phyloP scores from a whole-genome alignment of 2,113 vertebrate species.

The Engystomops pustulosus region DNA sequence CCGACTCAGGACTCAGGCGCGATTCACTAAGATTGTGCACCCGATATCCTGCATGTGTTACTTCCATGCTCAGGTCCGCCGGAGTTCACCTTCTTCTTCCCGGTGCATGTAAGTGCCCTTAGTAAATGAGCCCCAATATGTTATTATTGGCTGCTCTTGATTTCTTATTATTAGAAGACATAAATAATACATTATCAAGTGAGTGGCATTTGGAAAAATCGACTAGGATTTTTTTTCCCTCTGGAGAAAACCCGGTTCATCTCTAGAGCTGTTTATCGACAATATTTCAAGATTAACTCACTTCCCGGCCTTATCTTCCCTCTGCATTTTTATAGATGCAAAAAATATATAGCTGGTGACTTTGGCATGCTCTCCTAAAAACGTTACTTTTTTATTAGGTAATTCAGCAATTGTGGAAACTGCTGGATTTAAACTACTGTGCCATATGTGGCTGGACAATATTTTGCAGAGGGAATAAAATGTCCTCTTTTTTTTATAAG shows the following conservation, averaged over 20 bases:
- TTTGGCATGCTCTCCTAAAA: constrained; percentile 55
- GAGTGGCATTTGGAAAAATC: constrained; percentile 36
- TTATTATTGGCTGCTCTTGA: not conserved
- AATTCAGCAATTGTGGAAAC: constrained; percentile 55
- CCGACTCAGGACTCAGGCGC: too few species aligned
- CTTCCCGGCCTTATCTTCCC: constrained; percentile 30
- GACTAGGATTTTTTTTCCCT: constrained; percentile 26
- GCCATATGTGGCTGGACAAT: constrained; percentile 48
- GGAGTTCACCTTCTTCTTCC: too few species aligned
- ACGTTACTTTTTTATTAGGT: constrained; percentile 52
- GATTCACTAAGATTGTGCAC: too few species aligned
- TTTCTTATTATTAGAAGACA: not conserved
- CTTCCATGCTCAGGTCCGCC: too few species aligned
- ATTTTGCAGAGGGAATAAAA: constrained; percentile 39
- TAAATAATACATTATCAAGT: constrained; percentile 5
- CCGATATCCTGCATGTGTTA: too few species aligned
- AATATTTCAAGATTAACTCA: constrained; percentile 42
- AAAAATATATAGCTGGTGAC: constrained; percentile 56
- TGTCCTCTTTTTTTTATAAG: constrained; percentile 8
- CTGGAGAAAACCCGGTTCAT: not conserved
- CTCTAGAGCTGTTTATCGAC: constrained; percentile 7
- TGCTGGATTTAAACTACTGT: constrained; percentile 54
- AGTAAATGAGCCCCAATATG: too few species aligned
- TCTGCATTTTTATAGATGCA: constrained; percentile 56
- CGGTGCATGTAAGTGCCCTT: too few species aligned